phyloP scores from a whole-genome alignment of 2,797 vertebrate genomes.

The Schizopygopsis pylzovi region DNA sequence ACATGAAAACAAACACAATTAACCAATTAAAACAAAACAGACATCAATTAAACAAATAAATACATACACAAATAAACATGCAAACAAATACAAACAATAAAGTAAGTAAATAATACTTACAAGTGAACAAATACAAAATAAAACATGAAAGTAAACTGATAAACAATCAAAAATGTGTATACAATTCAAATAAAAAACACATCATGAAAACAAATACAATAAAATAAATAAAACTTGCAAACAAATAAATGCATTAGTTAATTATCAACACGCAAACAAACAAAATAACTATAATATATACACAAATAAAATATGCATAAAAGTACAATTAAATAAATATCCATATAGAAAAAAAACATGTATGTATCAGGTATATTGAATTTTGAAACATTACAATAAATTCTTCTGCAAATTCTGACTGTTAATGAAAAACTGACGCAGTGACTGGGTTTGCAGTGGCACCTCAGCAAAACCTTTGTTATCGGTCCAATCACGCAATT shows the following conservation, averaged over 20 bases:
- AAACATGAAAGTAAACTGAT: not conserved
- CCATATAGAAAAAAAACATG: not conserved
- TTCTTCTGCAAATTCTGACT: not conserved
- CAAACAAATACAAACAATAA: not conserved
- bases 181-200: not conserved
- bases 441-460: not conserved
- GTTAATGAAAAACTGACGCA: not conserved
- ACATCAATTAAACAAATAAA: not conserved
- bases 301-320: not conserved
- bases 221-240: not conserved
- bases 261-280: not conserved
- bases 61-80: not conserved
- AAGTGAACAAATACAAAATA: not conserved
- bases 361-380: not conserved
- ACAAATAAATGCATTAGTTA: not conserved
- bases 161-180: not conserved
- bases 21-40: not conserved
- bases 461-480: conserved; percentile 25
- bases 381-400: not conserved
- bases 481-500: conserved; percentile 47
- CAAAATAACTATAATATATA: not conserved
- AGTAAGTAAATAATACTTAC: not conserved
- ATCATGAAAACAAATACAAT: not conserved
- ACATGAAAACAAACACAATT: not conserved
- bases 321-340: not conserved